Conservation (phyloP, 2,113 vertebrate genomes). For the Neogobius melanostomus region DNA sequence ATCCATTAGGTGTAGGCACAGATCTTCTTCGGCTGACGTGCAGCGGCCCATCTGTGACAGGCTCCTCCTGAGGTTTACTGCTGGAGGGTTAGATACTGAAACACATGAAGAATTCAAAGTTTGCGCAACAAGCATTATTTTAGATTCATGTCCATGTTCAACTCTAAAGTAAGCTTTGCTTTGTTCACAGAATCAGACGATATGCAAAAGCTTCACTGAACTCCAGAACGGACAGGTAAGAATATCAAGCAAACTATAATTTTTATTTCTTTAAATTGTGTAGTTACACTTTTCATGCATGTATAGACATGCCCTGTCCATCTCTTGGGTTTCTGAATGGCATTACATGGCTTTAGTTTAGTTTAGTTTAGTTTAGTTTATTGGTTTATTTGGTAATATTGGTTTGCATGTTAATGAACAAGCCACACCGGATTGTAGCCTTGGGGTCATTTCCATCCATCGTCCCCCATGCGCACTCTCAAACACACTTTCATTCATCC, state of each 20-base stretch:
- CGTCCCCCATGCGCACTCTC: too few species aligned
- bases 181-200: slow-evolving; percentile 52
- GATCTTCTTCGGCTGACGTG: slow-evolving; percentile 26
- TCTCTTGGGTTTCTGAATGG: slow-evolving; percentile 11
- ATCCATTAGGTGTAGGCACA: slow-evolving; percentile 40
- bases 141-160: not conserved
- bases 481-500: too few species aligned
- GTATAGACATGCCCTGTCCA: slow-evolving; percentile 5
- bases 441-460: too few species aligned
- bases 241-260: not conserved
- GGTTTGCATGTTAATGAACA: too few species aligned
- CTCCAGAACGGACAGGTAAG: slow-evolving; percentile 60
- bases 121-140: slow-evolving; percentile 5
- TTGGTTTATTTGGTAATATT: too few species aligned
- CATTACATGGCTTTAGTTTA: too few species aligned
- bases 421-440: too few species aligned
- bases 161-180: not conserved
- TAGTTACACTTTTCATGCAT: not conserved
- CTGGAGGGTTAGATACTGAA: slow-evolving; percentile 12
- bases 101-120: slow-evolving; percentile 17
- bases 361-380: too few species aligned
- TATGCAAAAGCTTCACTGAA: slow-evolving; percentile 68
- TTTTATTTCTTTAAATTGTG: not conserved
- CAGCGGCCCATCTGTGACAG: slow-evolving; percentile 25
- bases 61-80: slow-evolving; percentile 24